Conservation (phyloP, 30 jellyfish, hydroid and myxozoan species). For the Aurelia sp. region DNA sequence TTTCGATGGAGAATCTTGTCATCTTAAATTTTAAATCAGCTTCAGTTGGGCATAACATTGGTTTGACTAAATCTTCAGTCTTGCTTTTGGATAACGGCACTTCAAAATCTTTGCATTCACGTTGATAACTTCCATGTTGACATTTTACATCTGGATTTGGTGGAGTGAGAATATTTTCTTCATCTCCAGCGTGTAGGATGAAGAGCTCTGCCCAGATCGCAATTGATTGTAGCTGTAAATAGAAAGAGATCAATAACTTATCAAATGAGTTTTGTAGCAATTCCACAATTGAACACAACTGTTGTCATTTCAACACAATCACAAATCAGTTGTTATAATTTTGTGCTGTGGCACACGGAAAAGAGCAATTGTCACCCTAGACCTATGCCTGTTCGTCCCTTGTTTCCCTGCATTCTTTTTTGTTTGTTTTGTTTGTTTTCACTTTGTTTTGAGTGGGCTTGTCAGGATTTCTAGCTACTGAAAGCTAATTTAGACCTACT, state of each 20-base stretch:
- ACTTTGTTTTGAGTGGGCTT: no score
- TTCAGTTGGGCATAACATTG: slow-evolving; percentile 80
- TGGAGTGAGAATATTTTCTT: slow-evolving; percentile 69
- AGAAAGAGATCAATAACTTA: not conserved
- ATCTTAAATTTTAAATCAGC: slow-evolving; percentile 85
- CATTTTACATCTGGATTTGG: slow-evolving; percentile 62
- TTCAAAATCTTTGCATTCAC: slow-evolving; percentile 54
- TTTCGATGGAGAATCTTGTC: slow-evolving; percentile 86
- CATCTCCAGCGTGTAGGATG: slow-evolving; percentile 75
- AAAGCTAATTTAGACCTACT: no score
- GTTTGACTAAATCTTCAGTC: slow-evolving; percentile 22
- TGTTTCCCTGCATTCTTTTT: no score
- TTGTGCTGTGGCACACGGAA: no score
- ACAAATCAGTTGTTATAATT: no score
- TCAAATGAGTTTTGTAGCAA: no score
- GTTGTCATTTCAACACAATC: no score
- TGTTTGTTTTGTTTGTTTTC: no score
- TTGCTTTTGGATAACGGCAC: slow-evolving; percentile 22
- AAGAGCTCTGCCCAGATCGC: slow-evolving; percentile 85
- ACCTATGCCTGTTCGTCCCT: no score
- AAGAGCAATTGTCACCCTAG: no score
- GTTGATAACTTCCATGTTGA: slow-evolving; percentile 76
- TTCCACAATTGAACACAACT: no score
- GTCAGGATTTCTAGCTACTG: no score
- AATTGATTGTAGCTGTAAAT: slow-evolving; percentile 68